Evolutionary conservation across 2,888 invertebrate genomes (phyloP).

Genomic region (Barypeithes pellucidus): DNA sequence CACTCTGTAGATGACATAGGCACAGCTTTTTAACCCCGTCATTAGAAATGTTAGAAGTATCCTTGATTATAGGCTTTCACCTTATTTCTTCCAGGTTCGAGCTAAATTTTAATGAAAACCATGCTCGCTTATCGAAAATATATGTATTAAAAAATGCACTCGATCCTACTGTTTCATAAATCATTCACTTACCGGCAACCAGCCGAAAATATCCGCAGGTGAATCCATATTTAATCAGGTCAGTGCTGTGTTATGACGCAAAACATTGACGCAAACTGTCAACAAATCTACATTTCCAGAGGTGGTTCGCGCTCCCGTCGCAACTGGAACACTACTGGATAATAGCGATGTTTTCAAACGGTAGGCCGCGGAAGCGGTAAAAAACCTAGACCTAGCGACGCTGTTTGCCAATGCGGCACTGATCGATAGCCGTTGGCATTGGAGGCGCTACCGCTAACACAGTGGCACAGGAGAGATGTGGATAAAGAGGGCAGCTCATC

Average conservation of each 20-base stretch:
- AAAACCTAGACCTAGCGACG: conserved; percentile 32
- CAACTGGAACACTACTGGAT: conserved; percentile 6
- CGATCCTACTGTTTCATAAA: background rate
- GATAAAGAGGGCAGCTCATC: too few species aligned
- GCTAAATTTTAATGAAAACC: too few species aligned
- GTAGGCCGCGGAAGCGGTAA: conserved; percentile 14
- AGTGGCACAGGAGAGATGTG: background rate
- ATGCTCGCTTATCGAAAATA: too few species aligned
- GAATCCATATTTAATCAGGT: conserved; percentile 36
- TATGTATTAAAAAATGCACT: background rate
- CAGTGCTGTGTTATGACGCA: conserved; percentile 29
- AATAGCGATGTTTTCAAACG: conserved; percentile 27
- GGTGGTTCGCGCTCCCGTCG: conserved; percentile 12
- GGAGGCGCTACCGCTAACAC: conserved; percentile 11
- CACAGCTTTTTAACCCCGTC: too few species aligned
- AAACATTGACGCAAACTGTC: conserved; percentile 1
- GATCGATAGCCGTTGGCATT: conserved; percentile 28
- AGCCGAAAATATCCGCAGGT: conserved; percentile 32
- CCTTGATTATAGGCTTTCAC: too few species aligned
- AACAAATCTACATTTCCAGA: conserved; percentile 23
- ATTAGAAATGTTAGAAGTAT: too few species aligned
- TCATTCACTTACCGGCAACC: conserved; percentile 23
- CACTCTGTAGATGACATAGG: too few species aligned
- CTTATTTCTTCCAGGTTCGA: too few species aligned
- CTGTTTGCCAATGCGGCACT: conserved; percentile 37